Evolutionary conservation across 2,113 vertebrate species (phyloP).

Genomic region (Aix galericulata): DNA sequence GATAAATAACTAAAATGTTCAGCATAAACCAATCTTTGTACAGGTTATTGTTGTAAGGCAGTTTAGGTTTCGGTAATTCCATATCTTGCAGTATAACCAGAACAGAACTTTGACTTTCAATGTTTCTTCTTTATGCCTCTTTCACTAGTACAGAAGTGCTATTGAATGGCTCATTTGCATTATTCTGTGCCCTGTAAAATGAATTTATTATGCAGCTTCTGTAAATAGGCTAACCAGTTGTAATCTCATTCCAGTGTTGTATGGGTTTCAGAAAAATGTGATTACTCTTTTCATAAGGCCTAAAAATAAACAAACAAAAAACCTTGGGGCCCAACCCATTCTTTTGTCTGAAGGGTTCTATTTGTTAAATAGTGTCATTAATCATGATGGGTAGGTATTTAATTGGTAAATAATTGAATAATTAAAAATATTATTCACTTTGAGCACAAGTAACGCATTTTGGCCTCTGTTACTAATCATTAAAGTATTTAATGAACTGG

Average conservation of each 20-base stretch:
- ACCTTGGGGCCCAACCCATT: neutral
- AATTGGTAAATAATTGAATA: slow-evolving; percentile 9
- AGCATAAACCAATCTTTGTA: neutral
- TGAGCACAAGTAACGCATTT: neutral
- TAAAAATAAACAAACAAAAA: slow-evolving; percentile 18
- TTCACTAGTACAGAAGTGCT: neutral
- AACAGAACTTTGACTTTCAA: neutral
- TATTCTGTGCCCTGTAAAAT: slow-evolving; percentile 56
- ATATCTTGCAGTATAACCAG: neutral
- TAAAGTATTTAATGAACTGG: neutral
- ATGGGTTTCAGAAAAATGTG: slow-evolving; percentile 33
- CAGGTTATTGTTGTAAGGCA: slow-evolving; percentile 12
- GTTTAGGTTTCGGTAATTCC: neutral
- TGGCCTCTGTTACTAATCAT: neutral
- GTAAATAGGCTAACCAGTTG: slow-evolving; percentile 57
- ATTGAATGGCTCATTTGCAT: slow-evolving; percentile 58
- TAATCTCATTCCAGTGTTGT: slow-evolving; percentile 30
- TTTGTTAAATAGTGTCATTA: neutral
- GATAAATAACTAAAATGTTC: slow-evolving; percentile 49
- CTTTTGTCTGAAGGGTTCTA: neutral
- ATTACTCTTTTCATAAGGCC: slow-evolving; percentile 8
- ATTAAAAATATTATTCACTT: slow-evolving; percentile 18
- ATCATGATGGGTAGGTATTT: neutral
- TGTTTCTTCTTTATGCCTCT: slow-evolving; percentile 62
- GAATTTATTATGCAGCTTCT: slow-evolving; percentile 57